phyloP scores from a whole-genome alignment of 2,797 vertebrate species.

The Staurois parvus region DNA sequence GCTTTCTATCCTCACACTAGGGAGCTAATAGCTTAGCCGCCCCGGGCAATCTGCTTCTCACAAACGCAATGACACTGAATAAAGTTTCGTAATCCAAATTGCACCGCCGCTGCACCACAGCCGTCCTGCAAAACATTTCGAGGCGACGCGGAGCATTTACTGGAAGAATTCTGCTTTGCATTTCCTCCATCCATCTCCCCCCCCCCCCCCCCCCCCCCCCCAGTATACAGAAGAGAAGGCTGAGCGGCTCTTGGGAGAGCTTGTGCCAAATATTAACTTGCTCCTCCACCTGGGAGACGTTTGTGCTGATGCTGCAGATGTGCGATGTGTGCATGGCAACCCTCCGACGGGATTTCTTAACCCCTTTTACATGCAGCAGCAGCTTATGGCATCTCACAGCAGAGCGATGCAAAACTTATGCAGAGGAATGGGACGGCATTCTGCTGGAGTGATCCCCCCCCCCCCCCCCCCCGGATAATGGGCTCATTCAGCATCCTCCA shows the following conservation, averaged over 20 bases:
- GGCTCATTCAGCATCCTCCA: no score
- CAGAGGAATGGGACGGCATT: no score
- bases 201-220: no score
- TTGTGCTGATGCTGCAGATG: slow-evolving; percentile 37
- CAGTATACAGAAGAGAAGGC: background rate
- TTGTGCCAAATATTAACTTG: slow-evolving; percentile 17
- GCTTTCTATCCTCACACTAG: background rate
- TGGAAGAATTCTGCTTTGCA: background rate
- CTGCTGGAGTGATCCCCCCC: no score
- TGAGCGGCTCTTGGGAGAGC: background rate
- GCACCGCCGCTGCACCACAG: no score
- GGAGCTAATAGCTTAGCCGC: background rate
- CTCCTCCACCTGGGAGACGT: slow-evolving; percentile 9
- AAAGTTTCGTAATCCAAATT: no score
- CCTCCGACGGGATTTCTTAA: slow-evolving; percentile 14
- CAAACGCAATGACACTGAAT: background rate
- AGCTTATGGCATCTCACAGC: background rate
- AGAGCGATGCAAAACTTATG: no score
- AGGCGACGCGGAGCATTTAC: background rate
- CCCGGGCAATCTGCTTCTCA: background rate
- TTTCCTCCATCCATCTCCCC: no score
- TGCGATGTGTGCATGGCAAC: slow-evolving; percentile 26
- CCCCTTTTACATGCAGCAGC: background rate
- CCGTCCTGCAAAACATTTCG: no score
- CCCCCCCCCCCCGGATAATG: no score